Evolutionary conservation across 2,888 invertebrate species (phyloP).

Genomic region (Orthonychiurus folsomi): DNA sequence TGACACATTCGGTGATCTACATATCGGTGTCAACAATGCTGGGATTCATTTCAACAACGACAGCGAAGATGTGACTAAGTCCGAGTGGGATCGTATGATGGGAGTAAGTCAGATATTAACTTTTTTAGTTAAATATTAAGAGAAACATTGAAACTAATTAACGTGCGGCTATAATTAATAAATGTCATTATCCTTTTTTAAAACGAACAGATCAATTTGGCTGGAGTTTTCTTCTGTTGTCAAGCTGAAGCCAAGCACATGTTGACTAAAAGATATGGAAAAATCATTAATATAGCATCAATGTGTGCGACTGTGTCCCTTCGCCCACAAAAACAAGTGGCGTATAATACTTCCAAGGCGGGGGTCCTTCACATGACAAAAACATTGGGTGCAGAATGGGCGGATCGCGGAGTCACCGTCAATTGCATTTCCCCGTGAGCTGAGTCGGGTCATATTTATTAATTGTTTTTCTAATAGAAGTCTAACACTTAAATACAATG

Average conservation of each 20-base stretch:
- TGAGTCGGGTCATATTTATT: background rate
- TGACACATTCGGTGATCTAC: constrained; percentile 31
- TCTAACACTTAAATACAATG: background rate
- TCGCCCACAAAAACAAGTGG: constrained; percentile 36
- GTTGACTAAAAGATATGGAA: constrained; percentile 38
- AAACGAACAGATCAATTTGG: no score
- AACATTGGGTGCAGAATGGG: constrained; percentile 33
- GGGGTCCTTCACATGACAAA: constrained; percentile 37
- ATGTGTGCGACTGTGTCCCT: constrained; percentile 35
- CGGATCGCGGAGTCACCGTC: constrained; percentile 30
- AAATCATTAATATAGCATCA: constrained; percentile 39
- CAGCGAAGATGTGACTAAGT: constrained; percentile 31
- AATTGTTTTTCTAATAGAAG: background rate
- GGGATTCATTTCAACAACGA: constrained; percentile 36
- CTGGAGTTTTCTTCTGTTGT: constrained; percentile 39
- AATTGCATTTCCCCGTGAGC: constrained; percentile 38
- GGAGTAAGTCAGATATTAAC: no score
- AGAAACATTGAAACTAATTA: no score
- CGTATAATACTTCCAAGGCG: constrained; percentile 25
- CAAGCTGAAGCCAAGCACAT: constrained; percentile 39
- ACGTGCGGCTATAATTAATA: no score
- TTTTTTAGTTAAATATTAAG: no score
- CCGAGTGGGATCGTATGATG: constrained; percentile 36
- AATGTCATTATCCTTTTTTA: no score
- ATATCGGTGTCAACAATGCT: constrained; percentile 39